Evolutionary conservation across 2,113 vertebrate species (phyloP).

Genomic region (Colistium nudipinnis): DNA sequence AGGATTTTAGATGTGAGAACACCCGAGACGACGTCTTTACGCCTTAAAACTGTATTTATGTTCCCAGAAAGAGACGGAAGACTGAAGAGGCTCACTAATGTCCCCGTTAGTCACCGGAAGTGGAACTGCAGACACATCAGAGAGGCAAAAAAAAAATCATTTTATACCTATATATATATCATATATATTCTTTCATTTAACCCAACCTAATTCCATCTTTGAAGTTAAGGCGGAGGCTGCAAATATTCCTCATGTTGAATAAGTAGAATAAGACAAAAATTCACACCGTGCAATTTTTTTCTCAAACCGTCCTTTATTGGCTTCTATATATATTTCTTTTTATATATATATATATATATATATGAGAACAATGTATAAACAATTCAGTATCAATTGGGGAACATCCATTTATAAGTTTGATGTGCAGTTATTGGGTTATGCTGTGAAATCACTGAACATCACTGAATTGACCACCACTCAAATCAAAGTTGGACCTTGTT

Average conservation of each 20-base stretch:
- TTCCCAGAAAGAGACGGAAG: too few species aligned
- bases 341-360: too few species aligned
- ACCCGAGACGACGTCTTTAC: background rate
- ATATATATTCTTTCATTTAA: too few species aligned
- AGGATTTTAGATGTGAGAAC: background rate
- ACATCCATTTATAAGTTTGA: conserved; percentile 29
- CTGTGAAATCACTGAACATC: conserved; percentile 37
- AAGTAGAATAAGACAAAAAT: background rate
- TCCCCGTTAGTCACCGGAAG: too few species aligned
- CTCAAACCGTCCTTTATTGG: conserved; percentile 71
- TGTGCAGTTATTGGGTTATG: conserved; percentile 22
- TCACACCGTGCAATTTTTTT: conserved; percentile 25
- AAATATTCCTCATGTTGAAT: too few species aligned
- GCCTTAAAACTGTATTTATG: conserved; percentile 15
- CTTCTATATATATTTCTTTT: too few species aligned
- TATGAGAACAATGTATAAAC: conserved; percentile 48
- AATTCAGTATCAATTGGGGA: background rate
- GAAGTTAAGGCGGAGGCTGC: too few species aligned
- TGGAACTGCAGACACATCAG: too few species aligned
- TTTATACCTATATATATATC: too few species aligned
- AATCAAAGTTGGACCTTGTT: background rate
- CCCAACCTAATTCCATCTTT: too few species aligned
- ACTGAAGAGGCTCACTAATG: too few species aligned
- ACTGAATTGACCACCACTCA: conserved; percentile 30
- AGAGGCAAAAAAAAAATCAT: too few species aligned